A percentile compares a stretch with the other conserved stretches of the same genome.
Evolutionary conservation across 2,888 invertebrate genomes (phyloP).

Genomic region (Nemurella pictetii): DNA sequence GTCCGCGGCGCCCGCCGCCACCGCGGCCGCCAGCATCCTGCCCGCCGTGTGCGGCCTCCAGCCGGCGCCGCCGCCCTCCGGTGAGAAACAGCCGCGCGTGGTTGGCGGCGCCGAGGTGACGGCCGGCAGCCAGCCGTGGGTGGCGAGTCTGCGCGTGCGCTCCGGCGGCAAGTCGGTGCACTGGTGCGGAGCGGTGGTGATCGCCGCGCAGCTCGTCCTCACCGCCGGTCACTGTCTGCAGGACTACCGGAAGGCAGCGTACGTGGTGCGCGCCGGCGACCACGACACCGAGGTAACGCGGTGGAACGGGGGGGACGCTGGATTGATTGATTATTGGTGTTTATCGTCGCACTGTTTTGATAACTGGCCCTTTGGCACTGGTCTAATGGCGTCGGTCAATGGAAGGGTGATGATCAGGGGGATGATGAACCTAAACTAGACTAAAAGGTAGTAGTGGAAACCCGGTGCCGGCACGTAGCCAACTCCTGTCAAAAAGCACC

Average conservation of each 20-base stretch:
- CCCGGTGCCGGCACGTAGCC: no score
- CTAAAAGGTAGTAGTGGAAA: no score
- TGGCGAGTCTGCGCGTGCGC: conserved; percentile 65
- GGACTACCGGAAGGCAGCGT: conserved; percentile 67
- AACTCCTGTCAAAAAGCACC: no score
- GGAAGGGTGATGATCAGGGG: no score
- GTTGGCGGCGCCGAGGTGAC: conserved; percentile 64
- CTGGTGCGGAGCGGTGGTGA: conserved; percentile 75
- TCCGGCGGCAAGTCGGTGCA: conserved; percentile 60
- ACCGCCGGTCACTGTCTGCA: conserved; percentile 75
- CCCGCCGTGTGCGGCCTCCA: conserved; percentile 31
- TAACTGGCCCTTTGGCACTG: no score
- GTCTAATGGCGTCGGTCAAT: no score
- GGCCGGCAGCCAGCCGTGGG: conserved; percentile 75
- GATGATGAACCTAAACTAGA: no score
- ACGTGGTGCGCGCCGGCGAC: conserved; percentile 73
- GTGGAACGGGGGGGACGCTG: no score
- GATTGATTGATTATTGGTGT: no score
- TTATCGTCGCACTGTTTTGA: no score
- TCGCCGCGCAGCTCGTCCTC: conserved; percentile 65
- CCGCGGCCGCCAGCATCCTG: conserved; percentile 28
- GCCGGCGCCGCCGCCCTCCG: neutral
- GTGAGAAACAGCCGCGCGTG: conserved; percentile 52
- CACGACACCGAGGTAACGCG: conserved; percentile 67
- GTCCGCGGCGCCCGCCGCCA: neutral